Percentiles rank a stretch among this genome's conserved stretches.
Evolutionary conservation across 2,113 vertebrate genomes (phyloP).

Genomic region (Hydrolagus affinis): DNA sequence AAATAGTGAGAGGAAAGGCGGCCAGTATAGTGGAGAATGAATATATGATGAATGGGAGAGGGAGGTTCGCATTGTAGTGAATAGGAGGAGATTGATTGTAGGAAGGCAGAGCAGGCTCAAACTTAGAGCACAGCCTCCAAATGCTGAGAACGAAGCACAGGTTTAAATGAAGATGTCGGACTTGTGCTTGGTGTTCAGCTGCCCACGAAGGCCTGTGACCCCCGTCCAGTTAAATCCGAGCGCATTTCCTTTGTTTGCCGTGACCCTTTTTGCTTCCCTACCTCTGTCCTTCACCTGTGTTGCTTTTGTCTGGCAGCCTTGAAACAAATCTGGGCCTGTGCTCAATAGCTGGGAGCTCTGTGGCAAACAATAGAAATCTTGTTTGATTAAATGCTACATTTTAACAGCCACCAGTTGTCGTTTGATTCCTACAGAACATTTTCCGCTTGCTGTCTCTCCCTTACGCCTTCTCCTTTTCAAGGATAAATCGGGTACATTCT

Average conservation of each 20-base stretch:
- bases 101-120: conserved; percentile 24
- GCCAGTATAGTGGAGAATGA: conserved; percentile 27
- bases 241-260: conserved; percentile 47
- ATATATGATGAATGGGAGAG: conserved; percentile 32
- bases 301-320: conserved; percentile 35
- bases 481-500: conserved; percentile 16
- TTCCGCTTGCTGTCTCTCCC: conserved; percentile 27
- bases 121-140: conserved; percentile 13
- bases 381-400: conserved; percentile 43
- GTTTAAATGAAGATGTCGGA: conserved; percentile 40
- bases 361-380: conserved; percentile 35
- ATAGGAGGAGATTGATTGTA: conserved; percentile 31
- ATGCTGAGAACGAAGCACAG: conserved; percentile 12
- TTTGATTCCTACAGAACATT: conserved; percentile 36
- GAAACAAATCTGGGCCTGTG: conserved; percentile 41
- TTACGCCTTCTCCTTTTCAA: conserved; percentile 46
- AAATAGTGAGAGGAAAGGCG: conserved; percentile 21
- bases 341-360: conserved; percentile 49
- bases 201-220: conserved; percentile 53
- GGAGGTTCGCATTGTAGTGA: conserved; percentile 31
- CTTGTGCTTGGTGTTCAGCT: conserved; percentile 58
- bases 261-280: conserved; percentile 45
- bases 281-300: conserved; percentile 59
- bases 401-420: conserved; percentile 49
- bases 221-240: conserved; percentile 46